Base-by-base conservation (phyloP, 2,113 vertebrate genomes). In the Muntiacus muntjak region DNA sequence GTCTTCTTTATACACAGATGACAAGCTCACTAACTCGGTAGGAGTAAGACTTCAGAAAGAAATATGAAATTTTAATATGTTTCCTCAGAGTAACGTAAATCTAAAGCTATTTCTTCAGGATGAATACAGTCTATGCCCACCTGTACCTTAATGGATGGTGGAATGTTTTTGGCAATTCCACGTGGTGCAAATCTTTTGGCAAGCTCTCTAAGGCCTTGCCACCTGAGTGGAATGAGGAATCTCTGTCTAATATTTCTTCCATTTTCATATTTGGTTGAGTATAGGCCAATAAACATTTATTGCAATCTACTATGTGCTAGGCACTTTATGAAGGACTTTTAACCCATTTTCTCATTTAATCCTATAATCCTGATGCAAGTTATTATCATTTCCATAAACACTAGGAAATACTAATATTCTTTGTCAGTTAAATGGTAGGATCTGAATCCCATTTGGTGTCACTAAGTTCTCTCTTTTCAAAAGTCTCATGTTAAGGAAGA, bases 11-110 rank as follows among this genome's bases (percentile, higher is more conserved):
- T 95, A 78, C 50, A 93, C 85, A 92, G 96, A 97, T 97, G 96
- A 98, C 98, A 98, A 98, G 95, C 98, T 98, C 97, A 96, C 89
- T 88, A 98, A 95, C 97, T 98, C 87, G 71, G 89, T 92, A 98
- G 96, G 97, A 98, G 97, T 92, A 98, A 96, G 21, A 95, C 96
- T 97, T 92, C 87, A 90, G 96, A 95, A 97, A 97, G 97, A 98
- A 94, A 98, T 47, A 97, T 79, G 89, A 91, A 93, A 94, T 92
- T 98, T 98, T 97, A 96, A 95, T 97, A 87, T 96, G 95, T 98
- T 89, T 98, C 74, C 0, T 9, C 36, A 79, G 96, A 95, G 57
- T 64, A 47, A 97, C 26, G 28, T 95, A 92, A 97, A 82, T 97
- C 97, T 97, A 96, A 94, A 97, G 55, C 86, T 52, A 64, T 82